Percentiles rank a stretch among this genome's conserved stretches.
These are phyloP conservation scores for Novumbra hubbsi DNA, from an alignment of 2,797 vertebrate species.

Conservation along the genomic window DNA sequence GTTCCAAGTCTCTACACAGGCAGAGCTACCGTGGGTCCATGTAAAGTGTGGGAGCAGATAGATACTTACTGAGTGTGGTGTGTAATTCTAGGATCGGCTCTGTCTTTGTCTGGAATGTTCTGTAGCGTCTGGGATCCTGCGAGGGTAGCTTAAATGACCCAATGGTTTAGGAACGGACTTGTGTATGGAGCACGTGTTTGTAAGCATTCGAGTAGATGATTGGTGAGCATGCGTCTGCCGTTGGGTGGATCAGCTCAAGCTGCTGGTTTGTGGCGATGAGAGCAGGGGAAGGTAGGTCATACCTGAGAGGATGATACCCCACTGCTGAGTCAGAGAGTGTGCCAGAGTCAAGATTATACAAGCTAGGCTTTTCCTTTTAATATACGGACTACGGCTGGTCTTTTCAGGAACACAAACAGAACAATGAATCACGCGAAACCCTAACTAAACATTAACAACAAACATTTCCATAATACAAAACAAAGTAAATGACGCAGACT, in stretches of 20 bases:
- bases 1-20: conserved; percentile 16
- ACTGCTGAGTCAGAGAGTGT: conserved; percentile 6
- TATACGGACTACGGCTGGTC: no score
- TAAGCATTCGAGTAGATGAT: conserved; percentile 10
- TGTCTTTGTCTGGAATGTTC: conserved; percentile 32
- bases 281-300: neutral
- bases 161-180: conserved; percentile 10
- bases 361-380: neutral
- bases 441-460: no score
- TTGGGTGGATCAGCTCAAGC: conserved; percentile 30
- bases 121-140: conserved; percentile 30
- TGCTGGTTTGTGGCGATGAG: conserved; percentile 3
- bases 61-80: conserved; percentile 45
- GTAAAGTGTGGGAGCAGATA: conserved; percentile 47
- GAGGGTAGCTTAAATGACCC: conserved; percentile 35
- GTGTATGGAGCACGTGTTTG: conserved; percentile 15
- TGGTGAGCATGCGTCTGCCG: conserved; percentile 23
- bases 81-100: conserved; percentile 35
- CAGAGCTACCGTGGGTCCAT: conserved; percentile 35
- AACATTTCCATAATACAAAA: no score
- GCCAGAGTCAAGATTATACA: conserved; percentile 2
- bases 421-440: no score
- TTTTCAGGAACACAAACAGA: no score
- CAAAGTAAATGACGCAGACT: no score
- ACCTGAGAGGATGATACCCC: conserved; percentile 1